Evolutionary conservation across 2,797 vertebrate species (phyloP).

Genomic region (Myiothlypis chrysogaster): DNA sequence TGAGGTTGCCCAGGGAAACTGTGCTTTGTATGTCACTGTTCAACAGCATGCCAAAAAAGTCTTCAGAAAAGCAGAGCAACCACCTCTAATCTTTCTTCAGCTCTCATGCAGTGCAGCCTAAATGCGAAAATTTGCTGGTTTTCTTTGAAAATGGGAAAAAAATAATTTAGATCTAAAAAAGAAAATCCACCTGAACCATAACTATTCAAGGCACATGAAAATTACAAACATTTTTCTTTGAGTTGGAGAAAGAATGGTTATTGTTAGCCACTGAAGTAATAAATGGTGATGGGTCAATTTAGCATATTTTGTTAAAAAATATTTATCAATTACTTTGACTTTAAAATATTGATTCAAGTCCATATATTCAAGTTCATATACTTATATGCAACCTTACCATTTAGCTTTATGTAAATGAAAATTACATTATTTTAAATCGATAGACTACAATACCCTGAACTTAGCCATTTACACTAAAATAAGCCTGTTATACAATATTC

Average conservation of each 20-base stretch:
- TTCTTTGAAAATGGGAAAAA: neutral
- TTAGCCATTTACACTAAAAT: neutral
- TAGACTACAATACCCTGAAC: neutral
- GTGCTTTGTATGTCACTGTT: neutral
- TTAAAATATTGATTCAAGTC: neutral
- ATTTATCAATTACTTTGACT: neutral
- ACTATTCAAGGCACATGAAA: neutral
- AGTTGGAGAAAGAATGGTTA: neutral
- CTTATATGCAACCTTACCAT: neutral
- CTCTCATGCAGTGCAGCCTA: neutral
- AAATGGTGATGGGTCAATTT: neutral
- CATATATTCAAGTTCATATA: neutral
- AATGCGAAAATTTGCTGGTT: neutral
- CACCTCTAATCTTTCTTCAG: neutral
- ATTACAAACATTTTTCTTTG: neutral
- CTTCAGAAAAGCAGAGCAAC: neutral
- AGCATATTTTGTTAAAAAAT: neutral
- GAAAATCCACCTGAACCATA: neutral
- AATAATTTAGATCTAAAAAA: neutral
- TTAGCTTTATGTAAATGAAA: neutral
- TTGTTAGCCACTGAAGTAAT: neutral
- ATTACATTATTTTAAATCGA: rapidly evolving
- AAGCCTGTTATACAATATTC: neutral
- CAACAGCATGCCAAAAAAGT: neutral
- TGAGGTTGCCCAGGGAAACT: neutral